These are phyloP conservation scores for Megalops cyprinoides DNA, from an alignment of 2,797 vertebrate species.

Conservation along the genomic window DNA sequence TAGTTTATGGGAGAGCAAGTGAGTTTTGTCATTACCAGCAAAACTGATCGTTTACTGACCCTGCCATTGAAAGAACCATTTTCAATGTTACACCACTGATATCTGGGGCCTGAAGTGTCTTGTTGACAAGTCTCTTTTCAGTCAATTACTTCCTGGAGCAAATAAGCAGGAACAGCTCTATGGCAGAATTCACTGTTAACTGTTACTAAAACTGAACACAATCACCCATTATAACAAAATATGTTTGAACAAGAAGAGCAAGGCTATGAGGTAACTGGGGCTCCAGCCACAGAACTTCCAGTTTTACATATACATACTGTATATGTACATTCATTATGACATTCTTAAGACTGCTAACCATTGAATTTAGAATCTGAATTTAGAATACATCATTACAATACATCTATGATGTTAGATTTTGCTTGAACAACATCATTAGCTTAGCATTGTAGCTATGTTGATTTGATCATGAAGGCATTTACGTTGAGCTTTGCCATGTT, in stretches of 20 bases:
- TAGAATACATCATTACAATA: no score
- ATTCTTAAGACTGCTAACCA: no score
- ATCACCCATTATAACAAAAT: neutral
- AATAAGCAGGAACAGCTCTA: neutral
- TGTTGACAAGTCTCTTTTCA: neutral
- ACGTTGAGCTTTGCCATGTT: no score
- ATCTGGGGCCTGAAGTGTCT: slow-evolving; percentile 29
- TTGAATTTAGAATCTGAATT: no score
- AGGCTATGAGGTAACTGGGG: no score
- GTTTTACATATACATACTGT: no score
- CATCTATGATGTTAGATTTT: no score
- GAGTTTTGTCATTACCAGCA: slow-evolving; percentile 76
- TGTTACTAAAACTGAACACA: neutral
- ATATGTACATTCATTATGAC: no score
- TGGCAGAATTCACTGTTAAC: neutral
- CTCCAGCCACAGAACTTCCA: no score
- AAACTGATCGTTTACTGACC: slow-evolving; percentile 70
- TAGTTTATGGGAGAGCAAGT: slow-evolving; percentile 49
- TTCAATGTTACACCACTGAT: slow-evolving; percentile 27
- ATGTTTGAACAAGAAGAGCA: neutral
- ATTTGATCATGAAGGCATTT: no score
- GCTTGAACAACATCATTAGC: no score
- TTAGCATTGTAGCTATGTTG: no score
- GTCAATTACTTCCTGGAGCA: neutral
- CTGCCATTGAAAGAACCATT: slow-evolving; percentile 40